Conservation (phyloP, 1,140 invertebrate genomes). For the Lineus longissimus region DNA sequence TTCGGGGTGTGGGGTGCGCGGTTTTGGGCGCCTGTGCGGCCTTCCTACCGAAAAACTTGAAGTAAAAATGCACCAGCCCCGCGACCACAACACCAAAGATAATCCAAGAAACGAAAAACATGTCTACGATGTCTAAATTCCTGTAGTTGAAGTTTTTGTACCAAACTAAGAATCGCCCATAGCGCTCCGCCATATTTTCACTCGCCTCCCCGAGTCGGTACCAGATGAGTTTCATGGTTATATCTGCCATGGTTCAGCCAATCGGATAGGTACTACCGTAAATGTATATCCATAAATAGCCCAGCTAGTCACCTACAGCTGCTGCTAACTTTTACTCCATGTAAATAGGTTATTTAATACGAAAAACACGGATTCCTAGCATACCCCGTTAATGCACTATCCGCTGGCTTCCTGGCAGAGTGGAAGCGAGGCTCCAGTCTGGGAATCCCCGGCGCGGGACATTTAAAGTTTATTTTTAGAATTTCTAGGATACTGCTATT, state of each 20-base stretch:
- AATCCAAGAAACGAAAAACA: constrained; percentile 42
- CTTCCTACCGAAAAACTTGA: constrained; percentile 37
- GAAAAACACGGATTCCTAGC: too few relatives aligned
- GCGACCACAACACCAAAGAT: constrained; percentile 31
- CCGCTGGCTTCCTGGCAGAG: too few relatives aligned
- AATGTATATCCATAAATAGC: too few relatives aligned
- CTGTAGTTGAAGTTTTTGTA: constrained; percentile 37
- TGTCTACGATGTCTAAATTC: constrained; percentile 38
- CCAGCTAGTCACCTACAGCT: too few relatives aligned
- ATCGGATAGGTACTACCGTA: too few relatives aligned
- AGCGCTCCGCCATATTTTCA: constrained; percentile 73
- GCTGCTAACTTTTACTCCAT: too few relatives aligned
- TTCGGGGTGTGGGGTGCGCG: not conserved
- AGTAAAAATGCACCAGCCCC: constrained; percentile 31
- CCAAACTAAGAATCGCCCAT: constrained; percentile 24
- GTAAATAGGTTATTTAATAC: too few relatives aligned
- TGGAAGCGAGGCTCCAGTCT: too few relatives aligned
- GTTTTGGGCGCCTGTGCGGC: constrained; percentile 20
- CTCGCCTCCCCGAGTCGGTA: constrained; percentile 62
- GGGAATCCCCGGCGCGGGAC: too few relatives aligned
- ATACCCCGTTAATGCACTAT: too few relatives aligned
- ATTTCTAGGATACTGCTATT: too few relatives aligned
- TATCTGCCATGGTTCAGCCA: constrained; percentile 38
- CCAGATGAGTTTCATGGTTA: constrained; percentile 64
- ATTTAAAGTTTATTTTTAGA: too few relatives aligned